Evolutionary conservation across 1,140 invertebrate genomes (phyloP).

Genomic region (Panulirus ornatus): DNA sequence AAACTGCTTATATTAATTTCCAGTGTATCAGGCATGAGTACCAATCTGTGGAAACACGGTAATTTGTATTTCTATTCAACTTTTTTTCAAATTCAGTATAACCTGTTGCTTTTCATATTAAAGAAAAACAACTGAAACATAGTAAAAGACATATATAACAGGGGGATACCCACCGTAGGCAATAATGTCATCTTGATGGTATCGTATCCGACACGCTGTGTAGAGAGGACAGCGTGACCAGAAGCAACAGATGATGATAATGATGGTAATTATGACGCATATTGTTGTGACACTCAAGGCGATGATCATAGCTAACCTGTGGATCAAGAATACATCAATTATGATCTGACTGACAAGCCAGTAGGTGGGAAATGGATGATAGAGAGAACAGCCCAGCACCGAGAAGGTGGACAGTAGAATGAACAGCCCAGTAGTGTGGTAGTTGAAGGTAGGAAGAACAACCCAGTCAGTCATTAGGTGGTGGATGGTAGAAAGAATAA

Average conservation of each 20-base stretch:
- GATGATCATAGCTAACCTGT: conserved; percentile 72
- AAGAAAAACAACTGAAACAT: neutral
- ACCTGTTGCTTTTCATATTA: neutral
- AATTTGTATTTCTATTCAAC: no score
- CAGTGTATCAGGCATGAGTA: neutral
- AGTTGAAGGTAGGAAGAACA: no score
- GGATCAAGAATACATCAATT: neutral
- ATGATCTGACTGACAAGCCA: no score
- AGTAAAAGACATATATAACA: neutral
- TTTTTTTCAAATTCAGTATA: neutral
- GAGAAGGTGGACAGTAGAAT: no score
- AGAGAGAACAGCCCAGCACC: no score
- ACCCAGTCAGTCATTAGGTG: no score
- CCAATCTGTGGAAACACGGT: neutral
- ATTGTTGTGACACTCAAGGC: conserved; percentile 67
- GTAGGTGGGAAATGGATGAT: no score
- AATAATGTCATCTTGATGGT: conserved; percentile 66
- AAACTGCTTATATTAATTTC: neutral
- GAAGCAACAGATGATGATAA: conserved; percentile 73
- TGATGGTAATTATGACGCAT: conserved; percentile 69
- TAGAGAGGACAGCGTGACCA: conserved; percentile 71
- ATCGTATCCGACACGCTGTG: conserved; percentile 65
- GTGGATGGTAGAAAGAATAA: no score
- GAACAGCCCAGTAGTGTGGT: no score
- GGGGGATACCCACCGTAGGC: conserved; percentile 55